phyloP scores from a whole-genome alignment of 1,140 invertebrate genomes.

The Drepana arcuata region DNA sequence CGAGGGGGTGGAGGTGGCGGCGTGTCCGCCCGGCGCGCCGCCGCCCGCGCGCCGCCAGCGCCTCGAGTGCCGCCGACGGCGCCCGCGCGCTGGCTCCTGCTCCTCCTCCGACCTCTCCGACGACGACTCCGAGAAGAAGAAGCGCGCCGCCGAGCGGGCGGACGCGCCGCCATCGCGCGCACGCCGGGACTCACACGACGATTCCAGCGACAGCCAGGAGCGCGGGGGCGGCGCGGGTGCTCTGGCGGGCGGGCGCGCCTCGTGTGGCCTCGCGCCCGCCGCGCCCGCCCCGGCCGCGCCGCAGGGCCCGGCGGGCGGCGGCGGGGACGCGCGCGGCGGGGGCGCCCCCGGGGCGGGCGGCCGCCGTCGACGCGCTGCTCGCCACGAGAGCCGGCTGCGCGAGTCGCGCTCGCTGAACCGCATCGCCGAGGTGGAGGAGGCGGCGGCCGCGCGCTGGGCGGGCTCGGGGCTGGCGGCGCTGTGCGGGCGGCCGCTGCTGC shows the following conservation, averaged over 20 bases:
- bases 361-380: slow-evolving; percentile 67
- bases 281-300: slow-evolving; percentile 31
- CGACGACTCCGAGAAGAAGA: slow-evolving; percentile 88
- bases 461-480: slow-evolving; percentile 45
- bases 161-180: slow-evolving; percentile 73
- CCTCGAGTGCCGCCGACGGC: slow-evolving; percentile 68
- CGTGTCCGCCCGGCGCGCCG: slow-evolving; percentile 25
- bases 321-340: slow-evolving; percentile 27
- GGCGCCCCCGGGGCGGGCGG: slow-evolving; percentile 23
- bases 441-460: slow-evolving; percentile 37
- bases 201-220: slow-evolving; percentile 75
- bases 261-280: slow-evolving; percentile 65
- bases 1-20: slow-evolving; percentile 17
- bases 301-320: slow-evolving; percentile 17
- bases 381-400: slow-evolving; percentile 78
- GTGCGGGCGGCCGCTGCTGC: slow-evolving; percentile 46
- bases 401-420: slow-evolving; percentile 87
- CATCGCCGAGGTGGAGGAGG: slow-evolving; percentile 77
- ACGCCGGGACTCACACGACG: slow-evolving; percentile 82
- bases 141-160: slow-evolving; percentile 80
- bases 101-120: slow-evolving; percentile 93
- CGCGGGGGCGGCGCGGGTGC: slow-evolving; percentile 73
- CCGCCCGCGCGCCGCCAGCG: slow-evolving; percentile 31
- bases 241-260: slow-evolving; percentile 46
- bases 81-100: slow-evolving; percentile 84